These are phyloP conservation scores for Acanthopagrus latus DNA, from an alignment of 2,797 vertebrate genomes.

Conservation along the genomic window DNA sequence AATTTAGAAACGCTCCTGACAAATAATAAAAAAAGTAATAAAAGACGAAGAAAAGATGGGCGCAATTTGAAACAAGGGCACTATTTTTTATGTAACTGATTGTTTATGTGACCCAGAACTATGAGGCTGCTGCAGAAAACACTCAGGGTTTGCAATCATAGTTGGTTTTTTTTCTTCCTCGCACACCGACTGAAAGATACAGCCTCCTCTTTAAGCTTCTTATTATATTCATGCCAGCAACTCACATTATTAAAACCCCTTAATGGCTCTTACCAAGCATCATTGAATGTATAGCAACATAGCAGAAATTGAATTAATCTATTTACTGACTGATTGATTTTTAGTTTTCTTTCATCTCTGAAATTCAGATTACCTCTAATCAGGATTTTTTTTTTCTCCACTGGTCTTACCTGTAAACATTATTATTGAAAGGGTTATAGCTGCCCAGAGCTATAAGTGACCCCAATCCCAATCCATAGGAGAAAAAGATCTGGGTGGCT, in stretches of 20 bases:
- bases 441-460: conserved; percentile 98
- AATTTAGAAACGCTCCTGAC: not conserved
- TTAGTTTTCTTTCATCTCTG: conserved; percentile 20
- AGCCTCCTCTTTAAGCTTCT: conserved; percentile 34
- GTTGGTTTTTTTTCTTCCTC: conserved; percentile 26
- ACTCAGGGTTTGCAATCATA: conserved; percentile 48
- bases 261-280: conserved; percentile 26
- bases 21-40: not conserved
- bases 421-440: conserved; percentile 98
- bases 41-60: not conserved
- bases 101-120: conserved; percentile 72
- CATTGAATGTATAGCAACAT: conserved; percentile 16
- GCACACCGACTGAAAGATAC: conserved; percentile 36
- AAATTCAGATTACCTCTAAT: conserved; percentile 34
- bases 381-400: not conserved
- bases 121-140: conserved; percentile 56
- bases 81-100: conserved; percentile 67
- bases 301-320: conserved; percentile 39
- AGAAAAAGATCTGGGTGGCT: conserved; percentile 99
- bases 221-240: conserved; percentile 46
- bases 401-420: conserved; percentile 94
- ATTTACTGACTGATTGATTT: no score
- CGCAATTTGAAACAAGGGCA: conserved; percentile 34
- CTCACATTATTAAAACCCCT: conserved; percentile 49
- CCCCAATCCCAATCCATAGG: conserved; percentile 96